A percentile compares a stretch with the other conserved stretches of the same genome.
These are phyloP conservation scores for Drosophila birchii DNA, from an alignment of 2,888 invertebrate species.

Conservation along the genomic window DNA sequence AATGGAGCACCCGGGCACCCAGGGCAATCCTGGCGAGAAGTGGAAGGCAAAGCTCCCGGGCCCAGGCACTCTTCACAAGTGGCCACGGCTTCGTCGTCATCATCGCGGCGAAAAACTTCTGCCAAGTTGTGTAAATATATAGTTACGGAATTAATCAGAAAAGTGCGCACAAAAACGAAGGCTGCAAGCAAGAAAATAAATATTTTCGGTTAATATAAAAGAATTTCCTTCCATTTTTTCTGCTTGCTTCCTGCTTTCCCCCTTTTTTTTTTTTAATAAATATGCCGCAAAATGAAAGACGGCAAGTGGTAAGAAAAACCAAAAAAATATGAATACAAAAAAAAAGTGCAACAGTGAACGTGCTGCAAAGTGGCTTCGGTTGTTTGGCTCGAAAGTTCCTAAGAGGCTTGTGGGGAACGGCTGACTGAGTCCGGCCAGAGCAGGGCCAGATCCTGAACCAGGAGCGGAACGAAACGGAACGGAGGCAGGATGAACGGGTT, in stretches of 20 bases:
- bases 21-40: conserved; percentile 43
- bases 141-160: conserved; percentile 71
- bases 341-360: conserved; percentile 70
- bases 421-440: conserved; percentile 13
- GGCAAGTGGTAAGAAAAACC: conserved; percentile 47
- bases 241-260: conserved; percentile 1
- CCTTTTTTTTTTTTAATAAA: conserved; percentile 57
- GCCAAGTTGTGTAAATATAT: conserved; percentile 69
- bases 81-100: conserved; percentile 47
- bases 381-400: conserved; percentile 60
- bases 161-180: conserved; percentile 53
- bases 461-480: conserved; percentile 5
- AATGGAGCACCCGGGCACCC: conserved; percentile 43
- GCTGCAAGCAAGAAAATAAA: conserved; percentile 57
- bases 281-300: conserved; percentile 65
- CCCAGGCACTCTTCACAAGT: conserved; percentile 29
- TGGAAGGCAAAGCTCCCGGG: conserved; percentile 62
- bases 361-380: conserved; percentile 65
- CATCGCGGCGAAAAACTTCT: conserved; percentile 57
- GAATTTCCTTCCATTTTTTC: conserved; percentile 47
- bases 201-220: conserved; percentile 69
- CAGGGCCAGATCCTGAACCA: conserved; percentile 10
- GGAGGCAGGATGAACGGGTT: conserved; percentile 7
- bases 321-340: conserved; percentile 3
- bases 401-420: conserved; percentile 41